These are phyloP conservation scores for Hoplostethus atlanticus DNA, from an alignment of 2,797 vertebrate species.

Conservation along the genomic window DNA sequence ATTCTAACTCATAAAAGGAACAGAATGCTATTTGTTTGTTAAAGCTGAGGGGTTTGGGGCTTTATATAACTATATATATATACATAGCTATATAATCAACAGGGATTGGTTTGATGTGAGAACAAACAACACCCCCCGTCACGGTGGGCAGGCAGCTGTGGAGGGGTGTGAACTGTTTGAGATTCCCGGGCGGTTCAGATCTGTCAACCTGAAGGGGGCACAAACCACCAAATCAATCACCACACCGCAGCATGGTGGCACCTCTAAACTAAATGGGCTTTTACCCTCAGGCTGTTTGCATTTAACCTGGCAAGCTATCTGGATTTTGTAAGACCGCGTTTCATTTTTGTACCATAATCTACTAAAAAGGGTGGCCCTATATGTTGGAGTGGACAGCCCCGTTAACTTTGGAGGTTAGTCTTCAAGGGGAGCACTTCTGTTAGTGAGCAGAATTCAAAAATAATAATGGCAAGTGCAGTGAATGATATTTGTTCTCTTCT, in stretches of 20 bases:
- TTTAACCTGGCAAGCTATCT: constrained; percentile 27
- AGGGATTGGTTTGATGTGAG: neutral
- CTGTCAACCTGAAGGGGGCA: constrained; percentile 38
- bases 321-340: neutral
- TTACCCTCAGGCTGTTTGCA: constrained; percentile 26
- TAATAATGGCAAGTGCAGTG: no score
- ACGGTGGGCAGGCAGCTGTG: constrained; percentile 12
- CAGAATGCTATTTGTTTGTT: neutral
- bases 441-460: neutral
- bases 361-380: neutral
- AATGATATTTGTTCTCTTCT: no score
- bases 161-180: constrained; percentile 42
- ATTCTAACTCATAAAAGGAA: no score
- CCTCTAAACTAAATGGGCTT: neutral
- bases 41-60: neutral
- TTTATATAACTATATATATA: neutral
- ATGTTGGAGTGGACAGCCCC: neutral
- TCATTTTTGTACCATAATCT: neutral
- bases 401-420: neutral
- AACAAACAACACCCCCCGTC: constrained; percentile 9
- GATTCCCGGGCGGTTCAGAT: constrained; percentile 27
- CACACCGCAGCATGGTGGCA: neutral
- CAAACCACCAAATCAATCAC: constrained; percentile 47
- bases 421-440: neutral
- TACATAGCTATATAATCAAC: neutral